A percentile compares a stretch with the other conserved stretches of the same genome.
phyloP scores from a whole-genome alignment of 2,113 vertebrate species.

The Glaucidium brasilianum region DNA sequence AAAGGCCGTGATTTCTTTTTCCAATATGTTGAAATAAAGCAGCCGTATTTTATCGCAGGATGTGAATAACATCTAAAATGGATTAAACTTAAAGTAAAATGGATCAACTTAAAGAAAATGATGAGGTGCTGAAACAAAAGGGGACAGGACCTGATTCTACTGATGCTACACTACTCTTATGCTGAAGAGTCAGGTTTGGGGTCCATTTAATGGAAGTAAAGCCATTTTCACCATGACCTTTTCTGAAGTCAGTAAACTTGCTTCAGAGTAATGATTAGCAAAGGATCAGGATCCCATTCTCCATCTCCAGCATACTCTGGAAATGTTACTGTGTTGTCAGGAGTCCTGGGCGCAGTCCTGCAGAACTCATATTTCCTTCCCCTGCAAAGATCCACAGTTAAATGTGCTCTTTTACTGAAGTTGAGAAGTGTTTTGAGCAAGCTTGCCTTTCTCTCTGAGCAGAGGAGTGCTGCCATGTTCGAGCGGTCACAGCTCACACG shows the following conservation, averaged over 20 bases:
- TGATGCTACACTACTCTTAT: background rate
- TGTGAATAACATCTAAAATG: background rate
- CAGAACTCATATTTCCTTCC: background rate
- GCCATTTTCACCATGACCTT: background rate
- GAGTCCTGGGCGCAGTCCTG: background rate
- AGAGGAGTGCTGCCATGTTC: background rate
- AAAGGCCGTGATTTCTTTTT: background rate
- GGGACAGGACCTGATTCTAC: background rate
- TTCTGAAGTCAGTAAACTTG: background rate
- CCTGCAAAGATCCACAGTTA: background rate
- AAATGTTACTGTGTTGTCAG: background rate
- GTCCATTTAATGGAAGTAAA: background rate
- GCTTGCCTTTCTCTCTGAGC: background rate
- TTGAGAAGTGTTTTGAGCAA: background rate
- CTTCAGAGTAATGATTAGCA: background rate
- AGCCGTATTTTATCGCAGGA: background rate
- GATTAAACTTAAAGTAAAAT: background rate
- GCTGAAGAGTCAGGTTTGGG: background rate
- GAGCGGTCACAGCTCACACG: accelerated
- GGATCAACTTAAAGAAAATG: background rate
- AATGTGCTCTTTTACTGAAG: background rate
- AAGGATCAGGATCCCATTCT: background rate
- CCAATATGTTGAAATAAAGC: background rate
- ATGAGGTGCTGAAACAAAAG: background rate
- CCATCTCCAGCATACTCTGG: background rate